Conservation (phyloP, 2,888 invertebrate genomes). For the Kryphioiulus occultus region DNA sequence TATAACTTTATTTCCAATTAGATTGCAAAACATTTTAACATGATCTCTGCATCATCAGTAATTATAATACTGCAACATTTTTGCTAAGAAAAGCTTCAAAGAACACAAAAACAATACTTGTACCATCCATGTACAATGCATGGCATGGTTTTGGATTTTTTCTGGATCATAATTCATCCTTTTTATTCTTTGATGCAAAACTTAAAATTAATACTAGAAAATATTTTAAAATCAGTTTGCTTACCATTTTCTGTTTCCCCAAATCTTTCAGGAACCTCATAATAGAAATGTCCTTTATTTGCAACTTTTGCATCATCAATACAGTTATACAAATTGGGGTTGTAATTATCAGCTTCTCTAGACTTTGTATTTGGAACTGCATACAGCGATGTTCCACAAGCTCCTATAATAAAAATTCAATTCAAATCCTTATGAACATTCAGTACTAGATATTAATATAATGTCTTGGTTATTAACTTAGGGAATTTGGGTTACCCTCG, state of each 20-base stretch:
- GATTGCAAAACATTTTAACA: no score
- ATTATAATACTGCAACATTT: no score
- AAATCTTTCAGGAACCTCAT: conserved; percentile 55
- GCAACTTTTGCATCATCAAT: conserved; percentile 71
- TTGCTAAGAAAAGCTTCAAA: no score
- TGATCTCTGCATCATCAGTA: no score
- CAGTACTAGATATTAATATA: not conserved
- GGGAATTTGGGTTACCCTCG: not conserved
- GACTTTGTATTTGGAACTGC: conserved; percentile 73
- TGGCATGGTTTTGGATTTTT: no score
- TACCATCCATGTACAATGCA: no score
- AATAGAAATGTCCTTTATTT: conserved; percentile 64
- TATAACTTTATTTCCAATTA: no score
- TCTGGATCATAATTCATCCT: no score
- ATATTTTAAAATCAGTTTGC: not conserved
- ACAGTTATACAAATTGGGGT: conserved; percentile 83
- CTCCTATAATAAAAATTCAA: conserved; percentile 51
- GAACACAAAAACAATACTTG: no score
- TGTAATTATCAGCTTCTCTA: conserved; percentile 82
- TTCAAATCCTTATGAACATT: not conserved
- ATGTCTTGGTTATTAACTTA: not conserved
- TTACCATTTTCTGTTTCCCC: conserved; percentile 24
- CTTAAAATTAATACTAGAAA: no score
- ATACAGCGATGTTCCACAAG: conserved; percentile 51
- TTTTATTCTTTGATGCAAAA: no score